Conservation (phyloP, 2,113 vertebrate genomes). For the Anser cygnoides region DNA sequence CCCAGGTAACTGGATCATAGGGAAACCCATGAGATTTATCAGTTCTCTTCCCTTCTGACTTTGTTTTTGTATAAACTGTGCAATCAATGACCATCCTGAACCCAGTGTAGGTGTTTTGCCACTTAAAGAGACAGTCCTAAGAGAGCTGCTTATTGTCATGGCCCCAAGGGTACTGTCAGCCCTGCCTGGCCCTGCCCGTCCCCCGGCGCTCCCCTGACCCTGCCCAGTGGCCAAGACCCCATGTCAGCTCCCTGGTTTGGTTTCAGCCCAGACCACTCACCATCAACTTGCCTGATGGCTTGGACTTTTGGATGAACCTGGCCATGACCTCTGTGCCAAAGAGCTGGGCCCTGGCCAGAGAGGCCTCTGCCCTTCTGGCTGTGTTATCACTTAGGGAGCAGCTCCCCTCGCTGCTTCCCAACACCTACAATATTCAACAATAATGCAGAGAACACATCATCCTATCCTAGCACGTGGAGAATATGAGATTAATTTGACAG, state of each 20-base stretch:
- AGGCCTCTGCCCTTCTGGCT: too few species aligned
- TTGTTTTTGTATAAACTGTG: not conserved
- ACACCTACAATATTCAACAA: not conserved
- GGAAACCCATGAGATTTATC: not conserved
- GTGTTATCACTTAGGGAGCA: not conserved
- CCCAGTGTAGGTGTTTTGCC: not conserved
- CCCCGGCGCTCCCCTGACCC: rapidly evolving
- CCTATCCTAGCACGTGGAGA: not conserved
- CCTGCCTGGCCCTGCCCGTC: not conserved
- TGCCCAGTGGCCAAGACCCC: too few species aligned
- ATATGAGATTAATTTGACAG: not conserved
- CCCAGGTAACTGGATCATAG: rapidly evolving
- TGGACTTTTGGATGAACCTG: not conserved
- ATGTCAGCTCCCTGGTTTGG: not conserved
- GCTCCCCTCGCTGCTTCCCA: not conserved
- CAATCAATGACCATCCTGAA: not conserved
- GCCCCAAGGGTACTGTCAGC: not conserved
- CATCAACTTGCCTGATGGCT: not conserved
- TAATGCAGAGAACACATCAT: not conserved
- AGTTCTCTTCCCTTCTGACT: not conserved
- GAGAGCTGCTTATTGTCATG: too few species aligned
- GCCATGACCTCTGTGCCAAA: not conserved
- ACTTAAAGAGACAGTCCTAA: not conserved
- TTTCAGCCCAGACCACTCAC: not conserved
- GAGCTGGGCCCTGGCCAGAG: not conserved